Conservation (phyloP, 2,888 invertebrate genomes). For the Petrophora chlorosata region DNA sequence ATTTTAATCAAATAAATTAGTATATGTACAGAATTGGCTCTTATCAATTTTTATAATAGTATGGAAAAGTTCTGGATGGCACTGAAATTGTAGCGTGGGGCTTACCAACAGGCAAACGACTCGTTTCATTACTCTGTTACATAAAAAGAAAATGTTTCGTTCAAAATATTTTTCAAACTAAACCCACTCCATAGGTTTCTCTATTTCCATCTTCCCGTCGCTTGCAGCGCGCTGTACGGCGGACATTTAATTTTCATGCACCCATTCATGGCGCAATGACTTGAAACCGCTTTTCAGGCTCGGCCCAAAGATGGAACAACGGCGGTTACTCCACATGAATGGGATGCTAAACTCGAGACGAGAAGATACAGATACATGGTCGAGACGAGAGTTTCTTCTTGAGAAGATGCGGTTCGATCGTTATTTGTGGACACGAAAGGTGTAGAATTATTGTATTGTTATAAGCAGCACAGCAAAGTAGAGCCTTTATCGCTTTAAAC, state of each 20-base stretch:
- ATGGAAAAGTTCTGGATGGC: too few relatives aligned
- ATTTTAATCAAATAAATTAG: too few relatives aligned
- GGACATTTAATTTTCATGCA: slow-evolving; percentile 51
- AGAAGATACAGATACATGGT: background rate
- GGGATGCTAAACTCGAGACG: background rate
- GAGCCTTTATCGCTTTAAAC: too few relatives aligned
- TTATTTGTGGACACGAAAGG: too few relatives aligned
- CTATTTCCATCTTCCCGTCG: slow-evolving; percentile 22
- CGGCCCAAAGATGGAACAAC: slow-evolving; percentile 20
- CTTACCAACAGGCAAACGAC: too few relatives aligned
- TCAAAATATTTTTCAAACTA: background rate
- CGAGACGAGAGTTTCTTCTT: background rate
- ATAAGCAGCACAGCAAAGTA: too few relatives aligned
- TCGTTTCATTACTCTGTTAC: too few relatives aligned
- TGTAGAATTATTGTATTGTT: too few relatives aligned
- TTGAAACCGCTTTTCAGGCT: slow-evolving; percentile 35
- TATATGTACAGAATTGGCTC: too few relatives aligned
- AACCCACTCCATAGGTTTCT: slow-evolving; percentile 9
- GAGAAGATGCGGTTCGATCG: background rate
- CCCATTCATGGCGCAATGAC: slow-evolving; percentile 43
- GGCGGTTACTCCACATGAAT: slow-evolving; percentile 17
- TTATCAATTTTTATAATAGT: too few relatives aligned
- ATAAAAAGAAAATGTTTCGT: too few relatives aligned
- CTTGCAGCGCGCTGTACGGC: slow-evolving; percentile 34
- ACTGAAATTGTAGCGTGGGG: too few relatives aligned